Conservation (phyloP, 2,113 vertebrate species). For the Dromiciops gliroides region DNA sequence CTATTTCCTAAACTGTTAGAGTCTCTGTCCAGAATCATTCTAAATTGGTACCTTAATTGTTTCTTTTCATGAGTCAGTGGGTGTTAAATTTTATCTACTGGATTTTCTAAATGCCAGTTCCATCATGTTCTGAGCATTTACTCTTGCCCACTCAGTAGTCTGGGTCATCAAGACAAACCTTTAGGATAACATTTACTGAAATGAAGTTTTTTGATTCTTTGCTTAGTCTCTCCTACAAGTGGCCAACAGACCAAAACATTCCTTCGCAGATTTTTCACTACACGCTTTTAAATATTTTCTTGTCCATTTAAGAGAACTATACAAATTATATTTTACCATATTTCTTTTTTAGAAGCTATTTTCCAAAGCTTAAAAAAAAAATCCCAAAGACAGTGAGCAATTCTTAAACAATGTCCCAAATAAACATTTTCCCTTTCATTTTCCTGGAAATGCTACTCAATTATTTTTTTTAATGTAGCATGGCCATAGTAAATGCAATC, state of each 20-base stretch:
- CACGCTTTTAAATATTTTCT: not conserved
- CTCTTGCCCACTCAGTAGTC: constrained; percentile 70
- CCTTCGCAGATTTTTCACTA: not conserved
- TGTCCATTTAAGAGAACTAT: not conserved
- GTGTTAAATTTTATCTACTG: constrained; percentile 73
- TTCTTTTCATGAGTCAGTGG: constrained; percentile 74
- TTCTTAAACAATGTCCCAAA: constrained; percentile 27
- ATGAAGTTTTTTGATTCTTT: constrained; percentile 57
- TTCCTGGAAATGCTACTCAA: constrained; percentile 12
- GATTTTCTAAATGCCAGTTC: constrained; percentile 80
- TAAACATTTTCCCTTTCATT: not conserved
- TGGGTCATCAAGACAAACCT: constrained; percentile 72
- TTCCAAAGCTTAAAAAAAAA: constrained; percentile 34
- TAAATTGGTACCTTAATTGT: constrained; percentile 72
- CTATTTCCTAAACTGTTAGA: constrained; percentile 56
- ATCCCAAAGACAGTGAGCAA: constrained; percentile 49
- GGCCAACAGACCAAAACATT: constrained; percentile 64
- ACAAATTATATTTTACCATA: not conserved
- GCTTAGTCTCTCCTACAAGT: constrained; percentile 57
- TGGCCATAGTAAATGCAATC: constrained; percentile 4
- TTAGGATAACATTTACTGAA: constrained; percentile 59
- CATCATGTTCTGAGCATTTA: constrained; percentile 72
- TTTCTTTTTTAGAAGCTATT: constrained; percentile 19
- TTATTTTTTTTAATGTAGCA: not conserved
- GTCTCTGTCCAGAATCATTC: constrained; percentile 61